These are phyloP conservation scores for Tyrophagus putrescentiae DNA, from an alignment of 1,140 invertebrate genomes.

Conservation along the genomic window DNA sequence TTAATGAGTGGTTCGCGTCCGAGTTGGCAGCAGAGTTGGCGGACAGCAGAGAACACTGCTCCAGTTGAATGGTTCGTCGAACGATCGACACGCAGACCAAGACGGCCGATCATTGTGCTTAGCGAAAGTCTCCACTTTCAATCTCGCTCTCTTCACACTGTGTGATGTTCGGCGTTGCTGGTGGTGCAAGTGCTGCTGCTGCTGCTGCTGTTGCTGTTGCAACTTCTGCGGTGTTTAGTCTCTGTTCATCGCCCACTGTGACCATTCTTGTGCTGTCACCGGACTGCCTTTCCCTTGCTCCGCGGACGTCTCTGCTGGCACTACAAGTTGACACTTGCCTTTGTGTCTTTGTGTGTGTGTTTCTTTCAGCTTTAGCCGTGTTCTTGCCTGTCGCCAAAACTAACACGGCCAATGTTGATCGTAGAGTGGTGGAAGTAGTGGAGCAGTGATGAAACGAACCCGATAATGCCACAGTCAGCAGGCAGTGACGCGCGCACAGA, in stretches of 20 bases:
- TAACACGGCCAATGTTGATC: not conserved
- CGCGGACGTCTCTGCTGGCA: conserved; percentile 9
- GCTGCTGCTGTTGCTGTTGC: not conserved
- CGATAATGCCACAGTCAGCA: not conserved
- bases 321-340: conserved; percentile 13
- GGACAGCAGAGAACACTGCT: not conserved
- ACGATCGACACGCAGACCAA: not conserved
- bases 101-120: conserved; percentile 6
- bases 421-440: no score
- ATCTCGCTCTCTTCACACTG: no score
- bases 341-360: not conserved
- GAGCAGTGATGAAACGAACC: conserved; percentile 14
- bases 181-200: not conserved
- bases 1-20: not conserved
- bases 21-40: not conserved
- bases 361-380: no score
- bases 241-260: not conserved
- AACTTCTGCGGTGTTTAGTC: not conserved
- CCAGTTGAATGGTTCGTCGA: conserved; percentile 13
- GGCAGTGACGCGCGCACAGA: not conserved
- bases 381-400: conserved; percentile 12
- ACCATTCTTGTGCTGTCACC: conserved; percentile 9
- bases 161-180: not conserved
- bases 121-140: conserved; percentile 10
- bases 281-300: not conserved